Evolutionary conservation across 2,888 invertebrate species (phyloP).

Genomic region (Eristalis intricaria): DNA sequence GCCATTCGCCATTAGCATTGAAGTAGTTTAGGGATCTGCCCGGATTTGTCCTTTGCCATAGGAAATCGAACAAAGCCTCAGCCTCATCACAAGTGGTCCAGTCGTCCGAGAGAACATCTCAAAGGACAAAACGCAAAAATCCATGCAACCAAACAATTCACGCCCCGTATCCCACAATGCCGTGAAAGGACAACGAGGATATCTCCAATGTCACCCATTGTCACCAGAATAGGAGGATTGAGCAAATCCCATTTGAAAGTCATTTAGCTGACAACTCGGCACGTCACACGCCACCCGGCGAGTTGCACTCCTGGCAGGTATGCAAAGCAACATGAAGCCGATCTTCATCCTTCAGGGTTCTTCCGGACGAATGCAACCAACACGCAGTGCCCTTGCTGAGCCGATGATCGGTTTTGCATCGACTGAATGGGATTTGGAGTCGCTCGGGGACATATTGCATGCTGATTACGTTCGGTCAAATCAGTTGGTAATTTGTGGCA

Average conservation of each 20-base stretch:
- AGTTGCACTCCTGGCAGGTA: conserved; percentile 18
- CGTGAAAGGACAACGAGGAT: conserved; percentile 3
- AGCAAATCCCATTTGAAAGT: conserved; percentile 65
- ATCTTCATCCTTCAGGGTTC: conserved; percentile 39
- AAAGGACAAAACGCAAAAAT: conserved; percentile 45
- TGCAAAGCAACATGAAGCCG: conserved; percentile 9
- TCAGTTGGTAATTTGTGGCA: conserved; percentile 12
- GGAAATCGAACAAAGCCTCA: not conserved
- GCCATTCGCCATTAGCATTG: conserved; percentile 43
- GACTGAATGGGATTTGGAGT: conserved; percentile 6
- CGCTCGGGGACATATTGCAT: conserved; percentile 39
- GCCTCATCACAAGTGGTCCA: conserved; percentile 60
- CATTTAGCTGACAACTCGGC: conserved; percentile 63
- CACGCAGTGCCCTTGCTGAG: conserved; percentile 51
- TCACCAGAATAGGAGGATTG: conserved; percentile 6
- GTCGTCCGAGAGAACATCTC: conserved; percentile 1
- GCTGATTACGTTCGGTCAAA: conserved; percentile 51
- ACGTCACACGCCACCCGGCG: conserved; percentile 67
- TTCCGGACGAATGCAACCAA: conserved; percentile 47
- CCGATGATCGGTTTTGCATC: conserved; percentile 65
- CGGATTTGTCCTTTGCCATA: not conserved
- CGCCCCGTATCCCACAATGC: conserved; percentile 50
- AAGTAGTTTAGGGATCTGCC: not conserved
- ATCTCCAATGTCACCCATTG: conserved; percentile 43
- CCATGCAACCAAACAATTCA: conserved; percentile 72